phyloP scores from a whole-genome alignment of 2,113 vertebrate species.

The Lophura nycthemera region DNA sequence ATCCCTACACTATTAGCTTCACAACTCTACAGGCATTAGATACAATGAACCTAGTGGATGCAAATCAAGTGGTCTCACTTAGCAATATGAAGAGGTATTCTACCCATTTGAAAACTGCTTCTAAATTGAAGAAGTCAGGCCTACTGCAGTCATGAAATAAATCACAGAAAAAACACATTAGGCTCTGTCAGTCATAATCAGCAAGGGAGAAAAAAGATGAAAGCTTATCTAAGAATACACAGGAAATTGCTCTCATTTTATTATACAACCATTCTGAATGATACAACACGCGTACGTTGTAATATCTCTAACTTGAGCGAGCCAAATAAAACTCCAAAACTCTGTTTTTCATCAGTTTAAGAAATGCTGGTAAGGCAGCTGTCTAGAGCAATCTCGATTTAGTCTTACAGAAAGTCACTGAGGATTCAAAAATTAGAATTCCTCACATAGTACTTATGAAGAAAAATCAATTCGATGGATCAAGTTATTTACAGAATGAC shows the following conservation, averaged over 20 bases:
- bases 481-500: not conserved
- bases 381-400: not conserved
- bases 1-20: not conserved
- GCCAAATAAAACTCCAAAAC: conserved; percentile 7
- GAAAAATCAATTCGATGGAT: not conserved
- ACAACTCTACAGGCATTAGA: not conserved
- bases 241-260: conserved; percentile 14
- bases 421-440: not conserved
- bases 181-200: not conserved
- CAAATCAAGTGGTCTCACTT: not conserved
- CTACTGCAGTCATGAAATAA: conserved; percentile 20
- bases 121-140: not conserved
- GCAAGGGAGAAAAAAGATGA: conserved; percentile 6
- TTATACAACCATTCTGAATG: conserved; percentile 6
- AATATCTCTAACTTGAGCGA: not conserved
- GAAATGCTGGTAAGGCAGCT: not conserved
- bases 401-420: not conserved
- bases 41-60: not conserved
- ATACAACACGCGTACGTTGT: not conserved
- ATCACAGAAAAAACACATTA: not conserved
- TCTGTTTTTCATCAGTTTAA: not conserved
- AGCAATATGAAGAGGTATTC: not conserved
- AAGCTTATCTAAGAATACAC: not conserved
- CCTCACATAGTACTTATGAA: accelerated
- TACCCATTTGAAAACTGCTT: not conserved